These are phyloP conservation scores for Castor canadensis DNA, from an alignment of 2,113 vertebrate species.

Conservation along the genomic window DNA sequence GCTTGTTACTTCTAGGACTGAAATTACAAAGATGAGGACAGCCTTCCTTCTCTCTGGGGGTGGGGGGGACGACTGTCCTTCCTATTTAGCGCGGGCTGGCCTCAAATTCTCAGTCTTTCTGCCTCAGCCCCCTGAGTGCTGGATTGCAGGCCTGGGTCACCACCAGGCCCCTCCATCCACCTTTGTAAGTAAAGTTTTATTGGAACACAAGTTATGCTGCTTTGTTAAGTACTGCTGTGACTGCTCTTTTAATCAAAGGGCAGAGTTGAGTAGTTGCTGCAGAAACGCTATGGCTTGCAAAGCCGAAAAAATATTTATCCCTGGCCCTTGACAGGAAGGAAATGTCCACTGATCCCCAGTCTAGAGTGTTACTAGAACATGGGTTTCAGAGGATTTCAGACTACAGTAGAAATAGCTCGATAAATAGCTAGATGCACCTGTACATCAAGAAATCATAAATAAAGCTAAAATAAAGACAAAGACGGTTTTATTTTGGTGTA, in stretches of 20 bases:
- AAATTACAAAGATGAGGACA: not conserved
- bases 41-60: not conserved
- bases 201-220: not conserved
- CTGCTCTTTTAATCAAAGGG: not conserved
- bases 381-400: not conserved
- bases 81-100: too few relatives aligned
- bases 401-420: not conserved
- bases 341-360: not conserved
- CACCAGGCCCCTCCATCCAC: not conserved
- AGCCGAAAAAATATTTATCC: not conserved
- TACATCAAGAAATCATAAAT: not conserved
- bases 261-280: not conserved
- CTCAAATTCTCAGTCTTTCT: too few relatives aligned
- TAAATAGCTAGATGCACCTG: not conserved
- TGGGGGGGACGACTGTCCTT: too few relatives aligned
- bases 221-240: not conserved
- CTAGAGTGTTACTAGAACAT: not conserved
- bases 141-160: too few relatives aligned
- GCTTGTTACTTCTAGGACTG: not conserved
- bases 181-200: constrained; percentile 8
- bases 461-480: not conserved
- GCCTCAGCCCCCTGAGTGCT: too few relatives aligned
- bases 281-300: not conserved
- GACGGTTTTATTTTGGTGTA: not conserved
- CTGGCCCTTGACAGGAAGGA: not conserved